Conservation (phyloP, 2,888 invertebrate genomes). For the Rugalucina vietnamica region DNA sequence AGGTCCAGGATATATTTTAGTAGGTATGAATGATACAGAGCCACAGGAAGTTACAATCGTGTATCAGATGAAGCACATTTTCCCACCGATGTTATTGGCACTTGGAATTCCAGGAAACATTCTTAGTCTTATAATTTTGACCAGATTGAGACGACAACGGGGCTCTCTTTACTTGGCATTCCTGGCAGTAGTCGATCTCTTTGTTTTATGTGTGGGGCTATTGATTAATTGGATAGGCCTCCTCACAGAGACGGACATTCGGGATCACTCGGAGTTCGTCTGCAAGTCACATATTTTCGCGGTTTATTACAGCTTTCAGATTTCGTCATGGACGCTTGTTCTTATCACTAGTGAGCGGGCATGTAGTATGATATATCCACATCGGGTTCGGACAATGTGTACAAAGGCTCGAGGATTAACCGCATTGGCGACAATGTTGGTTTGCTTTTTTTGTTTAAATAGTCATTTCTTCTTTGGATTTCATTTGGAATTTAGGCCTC, state of each 20-base stretch:
- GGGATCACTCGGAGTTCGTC: not conserved
- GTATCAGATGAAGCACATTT: not conserved
- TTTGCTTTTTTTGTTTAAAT: not conserved
- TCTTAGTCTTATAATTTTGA: not conserved
- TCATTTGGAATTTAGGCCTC: not conserved
- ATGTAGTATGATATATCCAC: not conserved
- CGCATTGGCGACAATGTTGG: not conserved
- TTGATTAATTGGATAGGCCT: not conserved
- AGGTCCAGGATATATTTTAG: too few relatives aligned
- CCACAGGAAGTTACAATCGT: not conserved
- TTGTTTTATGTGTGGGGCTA: not conserved
- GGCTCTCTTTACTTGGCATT: not conserved
- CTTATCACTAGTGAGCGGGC: not conserved
- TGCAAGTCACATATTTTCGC: conserved; percentile 7
- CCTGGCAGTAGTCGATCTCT: not conserved
- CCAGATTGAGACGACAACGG: not conserved
- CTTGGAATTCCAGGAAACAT: conserved; percentile 1
- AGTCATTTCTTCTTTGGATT: not conserved
- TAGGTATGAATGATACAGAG: not conserved
- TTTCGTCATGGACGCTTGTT: conserved; percentile 11
- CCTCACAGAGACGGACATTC: not conserved
- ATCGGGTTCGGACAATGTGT: not conserved
- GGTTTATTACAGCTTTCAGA: not conserved
- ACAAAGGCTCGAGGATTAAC: not conserved
- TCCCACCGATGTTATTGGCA: not conserved